Evolutionary conservation across 2,113 vertebrate genomes (phyloP).

Genomic region (Anseranas semipalmata): DNA sequence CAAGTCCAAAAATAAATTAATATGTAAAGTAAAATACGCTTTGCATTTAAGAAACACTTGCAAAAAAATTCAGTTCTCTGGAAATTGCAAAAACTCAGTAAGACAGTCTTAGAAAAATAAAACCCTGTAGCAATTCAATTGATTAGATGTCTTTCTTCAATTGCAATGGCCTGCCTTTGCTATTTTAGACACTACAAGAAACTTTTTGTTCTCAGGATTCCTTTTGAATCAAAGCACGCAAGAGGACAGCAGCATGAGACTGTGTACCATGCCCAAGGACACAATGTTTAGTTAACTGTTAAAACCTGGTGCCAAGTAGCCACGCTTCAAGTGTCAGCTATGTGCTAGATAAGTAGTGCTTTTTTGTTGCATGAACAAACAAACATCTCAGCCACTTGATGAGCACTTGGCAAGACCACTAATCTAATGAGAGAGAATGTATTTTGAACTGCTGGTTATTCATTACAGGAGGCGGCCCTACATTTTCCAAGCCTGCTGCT

Average conservation of each 20-base stretch:
- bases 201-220: background rate
- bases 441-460: background rate
- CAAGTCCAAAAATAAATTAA: background rate
- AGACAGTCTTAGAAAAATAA: background rate
- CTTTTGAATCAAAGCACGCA: background rate
- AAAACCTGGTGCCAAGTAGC: background rate
- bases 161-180: background rate
- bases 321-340: background rate
- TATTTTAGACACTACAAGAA: background rate
- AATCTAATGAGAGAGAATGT: background rate
- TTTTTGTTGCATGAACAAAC: background rate
- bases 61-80: background rate
- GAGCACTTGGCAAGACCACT: background rate
- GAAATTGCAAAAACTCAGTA: background rate
- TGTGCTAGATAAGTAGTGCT: background rate
- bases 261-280: constrained; percentile 7
- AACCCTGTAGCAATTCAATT: background rate
- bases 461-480: background rate
- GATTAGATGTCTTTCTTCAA: background rate
- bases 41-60: background rate
- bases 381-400: background rate
- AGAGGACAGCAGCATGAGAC: background rate
- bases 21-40: background rate
- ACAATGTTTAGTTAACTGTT: background rate
- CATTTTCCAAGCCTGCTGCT: background rate